A percentile compares a stretch with the other conserved stretches of the same genome.
These are phyloP conservation scores for Myotis davidii DNA, from an alignment of 2,113 vertebrate species.

Conservation along the genomic window DNA sequence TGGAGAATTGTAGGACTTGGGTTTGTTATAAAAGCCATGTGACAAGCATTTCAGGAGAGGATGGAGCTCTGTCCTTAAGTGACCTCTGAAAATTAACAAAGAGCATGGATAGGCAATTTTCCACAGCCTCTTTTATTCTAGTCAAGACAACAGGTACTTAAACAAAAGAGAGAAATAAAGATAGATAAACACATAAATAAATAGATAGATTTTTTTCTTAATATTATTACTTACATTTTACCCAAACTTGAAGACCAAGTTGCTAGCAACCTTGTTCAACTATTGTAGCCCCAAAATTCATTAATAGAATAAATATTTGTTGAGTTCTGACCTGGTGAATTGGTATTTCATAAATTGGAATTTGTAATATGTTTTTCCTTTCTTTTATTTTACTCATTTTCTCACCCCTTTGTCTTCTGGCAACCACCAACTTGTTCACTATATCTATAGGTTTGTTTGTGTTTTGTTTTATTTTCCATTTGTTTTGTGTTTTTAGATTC, in stretches of 20 bases:
- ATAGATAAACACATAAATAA: not conserved
- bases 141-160: not conserved
- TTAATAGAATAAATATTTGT: not conserved
- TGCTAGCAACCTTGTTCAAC: not conserved
- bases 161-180: not conserved
- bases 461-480: not conserved
- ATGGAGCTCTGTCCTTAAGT: not conserved
- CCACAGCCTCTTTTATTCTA: not conserved
- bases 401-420: not conserved
- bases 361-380: not conserved
- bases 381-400: not conserved
- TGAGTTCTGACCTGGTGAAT: not conserved
- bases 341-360: not conserved
- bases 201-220: not conserved
- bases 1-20: not conserved
- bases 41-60: not conserved
- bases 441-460: not conserved
- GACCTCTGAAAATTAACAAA: not conserved
- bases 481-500: not conserved
- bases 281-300: not conserved
- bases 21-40: slow-evolving; percentile 37
- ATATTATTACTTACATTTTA: slow-evolving; percentile 7
- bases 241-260: not conserved
- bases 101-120: not conserved
- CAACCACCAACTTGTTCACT: not conserved